Evolutionary conservation across 2,113 vertebrate species (phyloP).

Genomic region (Crotophaga sulcirostris): DNA sequence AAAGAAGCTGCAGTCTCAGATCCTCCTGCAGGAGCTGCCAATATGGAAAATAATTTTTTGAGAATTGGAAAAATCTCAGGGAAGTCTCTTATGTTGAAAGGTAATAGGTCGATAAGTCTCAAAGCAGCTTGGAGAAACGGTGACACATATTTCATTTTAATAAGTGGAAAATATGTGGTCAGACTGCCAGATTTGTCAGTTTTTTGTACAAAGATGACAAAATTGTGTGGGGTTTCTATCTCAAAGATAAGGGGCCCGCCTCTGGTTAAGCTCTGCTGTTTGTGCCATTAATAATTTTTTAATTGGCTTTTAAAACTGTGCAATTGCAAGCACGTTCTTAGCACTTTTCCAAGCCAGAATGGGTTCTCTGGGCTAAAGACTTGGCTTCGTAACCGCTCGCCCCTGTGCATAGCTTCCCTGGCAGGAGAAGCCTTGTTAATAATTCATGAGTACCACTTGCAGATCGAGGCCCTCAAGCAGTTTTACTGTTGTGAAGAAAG

Average conservation of each 20-base stretch:
- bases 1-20: not conserved
- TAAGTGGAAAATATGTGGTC: conserved; percentile 12
- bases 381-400: not conserved
- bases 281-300: not conserved
- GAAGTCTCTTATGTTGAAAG: conserved; percentile 10
- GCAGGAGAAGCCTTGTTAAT: not conserved
- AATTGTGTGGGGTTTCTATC: not conserved
- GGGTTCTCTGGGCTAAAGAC: not conserved
- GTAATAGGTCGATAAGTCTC: not conserved
- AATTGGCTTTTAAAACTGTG: not conserved
- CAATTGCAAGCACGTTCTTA: not conserved
- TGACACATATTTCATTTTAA: not conserved
- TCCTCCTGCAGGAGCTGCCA: not conserved
- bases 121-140: not conserved
- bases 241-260: not conserved
- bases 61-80: conserved; percentile 21
- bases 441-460: not conserved
- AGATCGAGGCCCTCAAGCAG: not conserved
- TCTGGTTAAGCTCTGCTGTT: not conserved
- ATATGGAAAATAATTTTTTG: not conserved
- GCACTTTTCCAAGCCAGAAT: not conserved
- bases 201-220: not conserved
- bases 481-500: not conserved
- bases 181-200: not conserved
- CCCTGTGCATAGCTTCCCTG: not conserved